Evolutionary conservation across 1,140 invertebrate species (phyloP).

Genomic region (Temnothorax nylanderi): DNA sequence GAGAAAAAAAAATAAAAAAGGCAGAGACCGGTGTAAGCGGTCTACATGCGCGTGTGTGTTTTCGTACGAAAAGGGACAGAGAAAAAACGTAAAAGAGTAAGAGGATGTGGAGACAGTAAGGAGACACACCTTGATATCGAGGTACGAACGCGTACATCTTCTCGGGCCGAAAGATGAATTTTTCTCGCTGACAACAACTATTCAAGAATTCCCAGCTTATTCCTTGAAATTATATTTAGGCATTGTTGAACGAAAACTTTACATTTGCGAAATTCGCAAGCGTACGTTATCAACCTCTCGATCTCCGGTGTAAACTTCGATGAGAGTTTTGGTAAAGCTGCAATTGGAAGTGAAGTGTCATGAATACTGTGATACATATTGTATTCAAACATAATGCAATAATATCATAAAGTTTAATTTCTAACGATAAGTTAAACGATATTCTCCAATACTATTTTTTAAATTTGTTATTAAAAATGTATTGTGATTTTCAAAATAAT

Average conservation of each 20-base stretch:
- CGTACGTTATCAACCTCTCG: no score
- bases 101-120: slow-evolving; percentile 52
- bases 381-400: no score
- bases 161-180: slow-evolving; percentile 24
- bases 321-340: no score
- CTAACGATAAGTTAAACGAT: no score
- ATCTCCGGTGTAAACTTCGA: no score
- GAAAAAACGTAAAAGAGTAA: not conserved
- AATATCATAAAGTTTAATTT: no score
- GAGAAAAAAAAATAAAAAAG: not conserved
- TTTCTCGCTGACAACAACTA: slow-evolving; percentile 41
- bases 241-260: not conserved
- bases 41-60: not conserved
- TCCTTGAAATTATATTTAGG: slow-evolving; percentile 20
- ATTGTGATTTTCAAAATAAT: no score
- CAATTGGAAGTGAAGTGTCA: no score
- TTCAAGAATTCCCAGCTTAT: slow-evolving; percentile 32
- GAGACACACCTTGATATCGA: not conserved
- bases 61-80: slow-evolving; percentile 49
- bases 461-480: no score
- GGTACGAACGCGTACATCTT: slow-evolving; percentile 19
- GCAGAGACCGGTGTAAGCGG: not conserved
- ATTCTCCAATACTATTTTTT: not conserved
- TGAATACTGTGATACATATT: no score
- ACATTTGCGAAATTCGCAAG: no score